Percentiles rank a stretch among this genome's conserved stretches.
Evolutionary conservation across 2,113 vertebrate genomes (phyloP).

Genomic region (Arenaria interpres): DNA sequence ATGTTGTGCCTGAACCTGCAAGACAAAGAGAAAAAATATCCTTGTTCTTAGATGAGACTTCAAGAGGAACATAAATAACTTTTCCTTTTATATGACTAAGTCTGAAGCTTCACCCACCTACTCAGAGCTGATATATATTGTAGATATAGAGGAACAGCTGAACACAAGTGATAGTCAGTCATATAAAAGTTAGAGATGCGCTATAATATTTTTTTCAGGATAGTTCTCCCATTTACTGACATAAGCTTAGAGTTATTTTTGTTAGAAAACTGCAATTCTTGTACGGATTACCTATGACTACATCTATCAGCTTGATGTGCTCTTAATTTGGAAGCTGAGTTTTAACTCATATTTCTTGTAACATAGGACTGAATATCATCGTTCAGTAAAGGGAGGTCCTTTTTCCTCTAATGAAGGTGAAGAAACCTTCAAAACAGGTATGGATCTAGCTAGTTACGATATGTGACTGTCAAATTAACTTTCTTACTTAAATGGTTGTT

Average conservation of each 20-base stretch:
- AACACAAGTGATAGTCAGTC: neutral
- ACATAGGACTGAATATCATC: neutral
- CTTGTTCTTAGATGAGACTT: neutral
- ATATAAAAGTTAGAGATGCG: neutral
- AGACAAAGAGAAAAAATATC: slow-evolving; percentile 20
- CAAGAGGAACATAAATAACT: neutral
- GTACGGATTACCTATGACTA: neutral
- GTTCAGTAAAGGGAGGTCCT: neutral
- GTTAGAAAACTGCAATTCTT: neutral
- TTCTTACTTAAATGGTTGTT: neutral
- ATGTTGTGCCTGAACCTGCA: neutral
- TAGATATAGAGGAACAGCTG: neutral
- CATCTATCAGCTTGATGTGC: neutral
- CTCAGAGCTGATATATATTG: neutral
- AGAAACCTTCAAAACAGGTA: neutral
- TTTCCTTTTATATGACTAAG: neutral
- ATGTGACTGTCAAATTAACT: neutral
- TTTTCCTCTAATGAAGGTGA: neutral
- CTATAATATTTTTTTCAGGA: neutral
- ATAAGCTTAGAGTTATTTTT: neutral
- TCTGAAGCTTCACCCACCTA: neutral
- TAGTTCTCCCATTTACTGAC: neutral
- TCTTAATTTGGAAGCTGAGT: neutral
- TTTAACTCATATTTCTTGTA: neutral
- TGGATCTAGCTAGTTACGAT: neutral